phyloP scores from a whole-genome alignment of 1,140 invertebrate species.

The Cotesia chilonis region DNA sequence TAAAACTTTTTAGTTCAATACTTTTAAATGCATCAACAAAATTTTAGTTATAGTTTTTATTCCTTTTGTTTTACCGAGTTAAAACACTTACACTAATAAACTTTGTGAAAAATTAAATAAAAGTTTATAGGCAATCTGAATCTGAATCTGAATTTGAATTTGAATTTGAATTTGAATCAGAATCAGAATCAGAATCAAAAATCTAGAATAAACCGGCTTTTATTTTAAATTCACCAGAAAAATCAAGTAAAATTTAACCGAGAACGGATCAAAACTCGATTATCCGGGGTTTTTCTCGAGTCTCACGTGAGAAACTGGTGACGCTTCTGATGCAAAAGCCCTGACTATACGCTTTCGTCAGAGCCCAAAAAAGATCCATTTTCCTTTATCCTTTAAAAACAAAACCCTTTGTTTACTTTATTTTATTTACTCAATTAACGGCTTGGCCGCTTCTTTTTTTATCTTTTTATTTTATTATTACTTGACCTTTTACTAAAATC shows the following conservation, averaged over 20 bases:
- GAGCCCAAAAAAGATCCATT: background rate
- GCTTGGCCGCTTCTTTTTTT: background rate
- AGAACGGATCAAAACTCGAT: conserved; percentile 3
- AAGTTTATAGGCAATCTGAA: no score
- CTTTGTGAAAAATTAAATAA: no score
- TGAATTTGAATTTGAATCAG: no score
- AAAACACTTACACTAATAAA: no score
- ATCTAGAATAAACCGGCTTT: background rate
- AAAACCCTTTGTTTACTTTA: background rate
- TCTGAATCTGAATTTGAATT: no score
- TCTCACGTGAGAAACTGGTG: background rate
- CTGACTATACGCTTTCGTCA: conserved; percentile 3
- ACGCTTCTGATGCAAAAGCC: conserved; percentile 3
- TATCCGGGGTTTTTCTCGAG: background rate
- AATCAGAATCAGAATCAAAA: no score
- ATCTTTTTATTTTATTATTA: background rate
- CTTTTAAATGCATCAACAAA: no score
- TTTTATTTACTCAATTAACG: background rate
- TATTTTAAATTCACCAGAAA: background rate
- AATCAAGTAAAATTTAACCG: conserved; percentile 9
- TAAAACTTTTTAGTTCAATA: no score
- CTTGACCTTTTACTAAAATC: background rate
- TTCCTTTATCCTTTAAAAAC: background rate
- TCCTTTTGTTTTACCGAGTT: no score
- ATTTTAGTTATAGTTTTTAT: no score